Evolutionary conservation across 2,797 vertebrate genomes (phyloP).

Genomic region (Brachyalestes nurse): DNA sequence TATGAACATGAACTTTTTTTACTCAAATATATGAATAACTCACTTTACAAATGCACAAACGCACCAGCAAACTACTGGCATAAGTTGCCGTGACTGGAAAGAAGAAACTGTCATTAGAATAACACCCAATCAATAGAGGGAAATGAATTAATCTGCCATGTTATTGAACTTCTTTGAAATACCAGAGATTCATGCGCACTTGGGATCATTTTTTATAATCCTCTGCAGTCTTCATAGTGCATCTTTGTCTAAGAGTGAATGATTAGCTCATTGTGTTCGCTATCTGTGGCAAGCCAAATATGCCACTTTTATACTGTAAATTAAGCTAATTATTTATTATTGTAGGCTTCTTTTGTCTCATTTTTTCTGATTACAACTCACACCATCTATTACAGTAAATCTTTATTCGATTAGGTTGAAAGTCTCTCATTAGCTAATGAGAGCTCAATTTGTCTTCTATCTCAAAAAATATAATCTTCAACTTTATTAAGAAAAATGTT

Average conservation of each 20-base stretch:
- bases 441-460: conserved; percentile 47
- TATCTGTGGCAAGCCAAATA: conserved; percentile 43
- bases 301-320: conserved; percentile 54
- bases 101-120: conserved; percentile 31
- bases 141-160: conserved; percentile 51
- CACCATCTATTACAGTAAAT: conserved; percentile 52
- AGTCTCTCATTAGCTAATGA: conserved; percentile 54
- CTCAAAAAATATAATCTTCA: conserved; percentile 28
- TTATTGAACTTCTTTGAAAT: conserved; percentile 46
- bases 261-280: conserved; percentile 49
- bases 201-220: conserved; percentile 50
- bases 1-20: not conserved
- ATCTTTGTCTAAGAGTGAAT: conserved; percentile 39
- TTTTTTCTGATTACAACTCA: conserved; percentile 31
- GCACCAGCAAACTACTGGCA: not conserved
- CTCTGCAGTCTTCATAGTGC: conserved; percentile 42
- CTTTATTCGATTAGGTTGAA: conserved; percentile 50
- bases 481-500: conserved; percentile 22
- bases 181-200: conserved; percentile 41
- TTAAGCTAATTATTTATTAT: conserved; percentile 61
- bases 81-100: conserved; percentile 21
- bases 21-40: not conserved
- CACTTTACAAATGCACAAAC: not conserved
- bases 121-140: conserved; percentile 42
- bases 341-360: conserved; percentile 44